Percentiles rank a stretch among this genome's conserved stretches.
phyloP scores from a whole-genome alignment of 2,888 invertebrate genomes.

The Boloria selene region DNA sequence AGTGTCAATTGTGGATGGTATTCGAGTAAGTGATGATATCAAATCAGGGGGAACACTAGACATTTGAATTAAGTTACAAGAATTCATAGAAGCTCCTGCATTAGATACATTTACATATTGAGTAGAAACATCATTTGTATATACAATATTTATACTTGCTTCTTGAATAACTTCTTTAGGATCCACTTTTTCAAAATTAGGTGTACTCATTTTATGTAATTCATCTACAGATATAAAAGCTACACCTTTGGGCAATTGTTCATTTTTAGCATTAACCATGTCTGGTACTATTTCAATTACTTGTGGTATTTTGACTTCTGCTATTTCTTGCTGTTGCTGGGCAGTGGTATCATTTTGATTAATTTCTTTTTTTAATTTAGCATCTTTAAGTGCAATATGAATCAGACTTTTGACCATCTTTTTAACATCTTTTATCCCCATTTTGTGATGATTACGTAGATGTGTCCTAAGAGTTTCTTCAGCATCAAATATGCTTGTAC shows the following conservation, averaged over 20 bases:
- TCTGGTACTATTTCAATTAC: constrained; percentile 77
- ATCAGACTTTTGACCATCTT: constrained; percentile 82
- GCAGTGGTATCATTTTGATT: constrained; percentile 45
- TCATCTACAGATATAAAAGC: constrained; percentile 75
- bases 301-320: constrained; percentile 70
- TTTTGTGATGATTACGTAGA: constrained; percentile 86
- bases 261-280: constrained; percentile 54
- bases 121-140: constrained; percentile 66
- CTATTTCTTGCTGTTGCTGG: constrained; percentile 48
- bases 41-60: constrained; percentile 71
- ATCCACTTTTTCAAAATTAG: constrained; percentile 75
- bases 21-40: constrained; percentile 66
- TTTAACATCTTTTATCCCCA: constrained; percentile 83
- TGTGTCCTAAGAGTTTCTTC: constrained; percentile 85
- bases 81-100: constrained; percentile 48
- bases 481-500: constrained; percentile 84
- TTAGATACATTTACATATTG: constrained; percentile 67
- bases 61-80: constrained; percentile 64
- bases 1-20: constrained; percentile 44
- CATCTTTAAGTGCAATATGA: constrained; percentile 71
- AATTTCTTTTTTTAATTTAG: constrained; percentile 70
- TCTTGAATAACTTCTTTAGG: constrained; percentile 77
- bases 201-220: constrained; percentile 73
- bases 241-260: constrained; percentile 67
- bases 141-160: constrained; percentile 77